phyloP scores from a whole-genome alignment of 2,113 vertebrate species.

The Bujurquina vittata region DNA sequence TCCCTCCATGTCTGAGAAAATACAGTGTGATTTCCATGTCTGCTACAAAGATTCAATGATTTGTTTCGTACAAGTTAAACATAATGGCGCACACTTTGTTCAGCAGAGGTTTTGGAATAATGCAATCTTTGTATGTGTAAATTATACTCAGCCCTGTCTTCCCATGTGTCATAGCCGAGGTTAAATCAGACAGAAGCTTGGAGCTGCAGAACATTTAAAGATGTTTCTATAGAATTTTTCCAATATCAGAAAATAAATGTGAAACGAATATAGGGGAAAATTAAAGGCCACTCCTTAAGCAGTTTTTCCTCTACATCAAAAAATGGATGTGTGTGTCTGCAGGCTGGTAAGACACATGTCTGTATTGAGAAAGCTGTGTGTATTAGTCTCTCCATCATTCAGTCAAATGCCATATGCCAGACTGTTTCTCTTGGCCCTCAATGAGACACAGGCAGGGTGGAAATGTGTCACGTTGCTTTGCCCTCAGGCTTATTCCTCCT shows the following conservation, averaged over 20 bases:
- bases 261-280: background rate
- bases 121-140: background rate
- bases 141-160: background rate
- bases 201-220: background rate
- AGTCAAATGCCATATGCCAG: slow-evolving; percentile 67
- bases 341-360: slow-evolving; percentile 11
- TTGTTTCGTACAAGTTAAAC: slow-evolving; percentile 6
- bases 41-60: slow-evolving; percentile 31
- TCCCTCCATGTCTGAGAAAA: slow-evolving; percentile 34
- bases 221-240: background rate
- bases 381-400: slow-evolving; percentile 60
- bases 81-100: background rate
- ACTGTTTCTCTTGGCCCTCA: slow-evolving; percentile 75
- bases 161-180: background rate
- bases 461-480: slow-evolving; percentile 50
- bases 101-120: background rate
- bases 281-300: background rate
- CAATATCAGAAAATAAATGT: background rate
- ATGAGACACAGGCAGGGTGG: slow-evolving; percentile 52
- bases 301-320: slow-evolving; percentile 16
- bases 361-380: slow-evolving; percentile 44
- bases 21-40: background rate
- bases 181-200: slow-evolving; percentile 14
- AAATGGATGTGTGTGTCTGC: background rate
- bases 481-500: slow-evolving; percentile 45